Conservation (phyloP, 2,888 invertebrate species). For the Heliconius ismenius region DNA sequence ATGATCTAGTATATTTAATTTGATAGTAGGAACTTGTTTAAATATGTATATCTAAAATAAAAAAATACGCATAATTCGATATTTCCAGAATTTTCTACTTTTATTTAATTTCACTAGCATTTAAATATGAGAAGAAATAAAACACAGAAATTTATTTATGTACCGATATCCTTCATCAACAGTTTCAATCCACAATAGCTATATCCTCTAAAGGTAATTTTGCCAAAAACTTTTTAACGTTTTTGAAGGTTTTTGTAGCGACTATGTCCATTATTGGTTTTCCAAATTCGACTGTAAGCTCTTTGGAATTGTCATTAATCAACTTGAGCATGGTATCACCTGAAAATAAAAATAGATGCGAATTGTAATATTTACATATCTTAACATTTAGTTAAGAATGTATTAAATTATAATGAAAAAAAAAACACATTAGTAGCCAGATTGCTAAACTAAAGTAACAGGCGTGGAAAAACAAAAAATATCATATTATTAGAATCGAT, state of each 20-base stretch:
- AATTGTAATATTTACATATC: too few relatives aligned
- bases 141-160: not conserved
- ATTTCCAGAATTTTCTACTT: too few relatives aligned
- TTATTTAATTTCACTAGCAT: not conserved
- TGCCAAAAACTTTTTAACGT: conserved; percentile 54
- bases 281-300: conserved; percentile 64
- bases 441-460: not conserved
- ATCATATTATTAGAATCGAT: too few relatives aligned
- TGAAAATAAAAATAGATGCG: conserved; percentile 46
- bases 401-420: too few relatives aligned
- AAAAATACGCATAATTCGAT: too few relatives aligned
- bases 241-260: conserved; percentile 57
- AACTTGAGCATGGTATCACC: conserved; percentile 63
- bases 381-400: too few relatives aligned
- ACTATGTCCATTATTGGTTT: conserved; percentile 59
- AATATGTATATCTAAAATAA: too few relatives aligned
- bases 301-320: conserved; percentile 69
- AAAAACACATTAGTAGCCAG: too few relatives aligned
- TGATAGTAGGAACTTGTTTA: too few relatives aligned
- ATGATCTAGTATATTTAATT: too few relatives aligned
- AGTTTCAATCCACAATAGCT: conserved; percentile 41
- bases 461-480: not conserved
- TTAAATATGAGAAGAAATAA: not conserved
- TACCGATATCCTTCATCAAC: not conserved
- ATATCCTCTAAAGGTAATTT: conserved; percentile 60